Evolutionary conservation across 2,888 invertebrate genomes (phyloP).

Genomic region (Thumatha senex): DNA sequence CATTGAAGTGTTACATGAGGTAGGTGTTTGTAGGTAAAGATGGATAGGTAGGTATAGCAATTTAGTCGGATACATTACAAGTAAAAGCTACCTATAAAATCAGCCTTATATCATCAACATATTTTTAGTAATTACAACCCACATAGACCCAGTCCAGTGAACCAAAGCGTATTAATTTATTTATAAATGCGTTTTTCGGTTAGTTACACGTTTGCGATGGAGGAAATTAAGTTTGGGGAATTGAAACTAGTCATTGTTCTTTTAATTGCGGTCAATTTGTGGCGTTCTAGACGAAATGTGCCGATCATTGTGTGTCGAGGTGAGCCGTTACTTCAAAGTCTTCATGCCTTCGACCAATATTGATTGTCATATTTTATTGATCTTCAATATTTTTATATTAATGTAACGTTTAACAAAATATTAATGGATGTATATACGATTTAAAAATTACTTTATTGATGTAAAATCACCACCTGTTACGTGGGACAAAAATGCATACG

Average conservation of each 20-base stretch:
- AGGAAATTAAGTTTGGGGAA: conserved; percentile 82
- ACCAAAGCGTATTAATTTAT: conserved; percentile 42
- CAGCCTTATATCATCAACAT: conserved; percentile 16
- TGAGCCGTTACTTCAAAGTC: conserved; percentile 39
- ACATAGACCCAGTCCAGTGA: conserved; percentile 32
- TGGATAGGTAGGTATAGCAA: neutral
- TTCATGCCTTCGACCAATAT: conserved; percentile 32
- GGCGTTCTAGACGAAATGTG: conserved; percentile 79
- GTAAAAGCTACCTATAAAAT: neutral
- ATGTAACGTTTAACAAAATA: neutral
- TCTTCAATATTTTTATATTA: conserved; percentile 2
- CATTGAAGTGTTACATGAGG: too few relatives aligned
- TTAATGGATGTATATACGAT: too few relatives aligned
- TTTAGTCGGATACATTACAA: neutral
- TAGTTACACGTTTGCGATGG: conserved; percentile 69
- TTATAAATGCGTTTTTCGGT: conserved; percentile 67
- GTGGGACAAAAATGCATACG: too few relatives aligned
- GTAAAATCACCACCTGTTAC: too few relatives aligned
- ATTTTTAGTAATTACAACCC: conserved; percentile 31
- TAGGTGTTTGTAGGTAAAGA: too few relatives aligned
- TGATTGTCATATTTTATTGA: conserved; percentile 35
- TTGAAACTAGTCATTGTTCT: conserved; percentile 82
- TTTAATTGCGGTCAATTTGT: conserved; percentile 81
- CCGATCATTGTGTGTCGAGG: conserved; percentile 68
- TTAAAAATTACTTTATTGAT: too few relatives aligned